Evolutionary conservation across 2,797 vertebrate species (phyloP).

Genomic region (Takifugu ocellatus): DNA sequence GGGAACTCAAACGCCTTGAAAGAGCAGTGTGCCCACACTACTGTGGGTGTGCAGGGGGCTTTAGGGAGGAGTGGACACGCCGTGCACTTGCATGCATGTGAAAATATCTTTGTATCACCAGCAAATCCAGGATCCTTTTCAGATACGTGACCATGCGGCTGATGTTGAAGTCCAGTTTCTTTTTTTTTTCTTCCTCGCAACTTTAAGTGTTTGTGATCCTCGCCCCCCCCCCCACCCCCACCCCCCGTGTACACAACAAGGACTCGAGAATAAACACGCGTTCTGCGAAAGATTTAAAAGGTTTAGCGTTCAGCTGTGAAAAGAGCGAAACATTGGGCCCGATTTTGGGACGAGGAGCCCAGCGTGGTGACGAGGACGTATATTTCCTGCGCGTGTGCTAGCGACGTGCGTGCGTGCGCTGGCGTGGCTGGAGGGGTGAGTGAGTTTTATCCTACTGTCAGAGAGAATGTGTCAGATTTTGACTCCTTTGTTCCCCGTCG

Average conservation of each 20-base stretch:
- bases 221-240: not conserved
- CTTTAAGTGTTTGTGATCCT: not conserved
- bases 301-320: not conserved
- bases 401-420: constrained; percentile 17
- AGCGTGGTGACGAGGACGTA: constrained; percentile 25
- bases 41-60: too few relatives aligned
- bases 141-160: too few relatives aligned
- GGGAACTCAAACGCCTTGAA: too few relatives aligned
- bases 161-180: too few relatives aligned
- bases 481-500: constrained; percentile 74
- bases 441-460: constrained; percentile 76
- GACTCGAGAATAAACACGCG: constrained; percentile 6
- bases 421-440: constrained; percentile 58
- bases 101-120: too few relatives aligned
- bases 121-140: too few relatives aligned
- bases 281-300: constrained; percentile 12
- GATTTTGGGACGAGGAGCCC: constrained; percentile 14
- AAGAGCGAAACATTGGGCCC: constrained; percentile 17
- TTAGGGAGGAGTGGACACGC: too few relatives aligned
- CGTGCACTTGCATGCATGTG: too few relatives aligned
- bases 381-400: constrained; percentile 20
- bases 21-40: too few relatives aligned
- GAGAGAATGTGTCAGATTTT: constrained; percentile 77
- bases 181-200: not conserved
- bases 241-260: not conserved